Base-by-base conservation (phyloP, 2,797 vertebrate genomes). In the Cynodonichthys magdalenae region DNA sequence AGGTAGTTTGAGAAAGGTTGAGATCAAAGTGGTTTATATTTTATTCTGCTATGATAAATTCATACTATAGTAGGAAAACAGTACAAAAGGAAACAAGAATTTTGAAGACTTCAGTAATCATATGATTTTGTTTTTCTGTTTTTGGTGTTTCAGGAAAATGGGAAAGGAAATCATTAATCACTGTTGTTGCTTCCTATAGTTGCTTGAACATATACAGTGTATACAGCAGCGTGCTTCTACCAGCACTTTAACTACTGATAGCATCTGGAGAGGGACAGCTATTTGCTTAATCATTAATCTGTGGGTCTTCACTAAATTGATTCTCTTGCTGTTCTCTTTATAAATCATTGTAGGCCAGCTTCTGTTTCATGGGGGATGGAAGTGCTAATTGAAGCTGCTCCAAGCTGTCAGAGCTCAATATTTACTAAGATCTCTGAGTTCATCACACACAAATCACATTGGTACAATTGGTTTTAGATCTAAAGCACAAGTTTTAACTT, bases 271-370 rank as follows among this genome's bases (percentile, higher is more conserved):
- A 64, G 58, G 62, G 48, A 48, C 72, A 66, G 80, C 78, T 87
- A 74, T 88, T 88, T 87, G 74, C 75, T 77, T 87, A 83, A 84
- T 87, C 83, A 89, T 90, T 89, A 78, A 87, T 89, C 81, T 77
- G 73, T 77, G 75, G 76, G 75, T 75, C 81, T 76, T 65, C 10
- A 55, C 82, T 75, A 66, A 82, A 89, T 87, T 81, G 86, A 88
- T 88, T 85, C 75, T 66, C 69, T 66, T 82, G 74, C 70, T 34
- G 64, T 82, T 87, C 82, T 62, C 80, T 83, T 87, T 74, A 84
- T 87, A 75, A 91, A 87, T 89, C 86, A 86, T 84, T 85, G 72
- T 74, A 58, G 68, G 42, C 54, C 69, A 71, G 81, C 80, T 75
- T 86, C 48, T 52, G 49, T 89, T 83, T 82, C 85, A 84, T 75